A percentile compares a stretch with the other conserved stretches of the same genome.
Conservation (phyloP, 2,888 invertebrate genomes). For the Callosobruchus maculatus region DNA sequence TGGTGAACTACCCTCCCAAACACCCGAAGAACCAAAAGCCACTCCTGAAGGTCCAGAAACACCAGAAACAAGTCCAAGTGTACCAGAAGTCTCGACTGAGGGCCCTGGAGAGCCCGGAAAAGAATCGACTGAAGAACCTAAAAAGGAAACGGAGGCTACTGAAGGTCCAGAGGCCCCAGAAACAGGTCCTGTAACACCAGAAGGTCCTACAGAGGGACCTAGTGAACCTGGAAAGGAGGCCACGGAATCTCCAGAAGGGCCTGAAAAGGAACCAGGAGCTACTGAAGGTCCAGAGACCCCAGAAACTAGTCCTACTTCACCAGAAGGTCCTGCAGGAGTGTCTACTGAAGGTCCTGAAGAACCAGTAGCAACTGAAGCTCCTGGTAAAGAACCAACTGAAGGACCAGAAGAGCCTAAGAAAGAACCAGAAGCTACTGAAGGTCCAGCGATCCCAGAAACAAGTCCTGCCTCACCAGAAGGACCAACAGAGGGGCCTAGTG, state of each 20-base stretch:
- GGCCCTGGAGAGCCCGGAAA: slow-evolving; percentile 1
- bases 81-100: slow-evolving; percentile 6
- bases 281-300: neutral
- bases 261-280: neutral
- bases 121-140: no score
- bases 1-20: slow-evolving; percentile 5
- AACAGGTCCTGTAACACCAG: neutral
- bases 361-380: no score
- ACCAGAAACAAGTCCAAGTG: slow-evolving; percentile 7
- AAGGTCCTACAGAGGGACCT: neutral
- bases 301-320: neutral
- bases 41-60: slow-evolving; percentile 1
- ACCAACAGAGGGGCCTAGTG: neutral
- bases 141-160: no score
- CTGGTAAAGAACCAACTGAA: no score
- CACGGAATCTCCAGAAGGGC: neutral
- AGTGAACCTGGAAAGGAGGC: no score
- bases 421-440: neutral
- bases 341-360: no score
- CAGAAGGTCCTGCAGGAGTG: neutral
- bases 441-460: neutral
- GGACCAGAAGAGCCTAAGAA: slow-evolving; percentile 1
- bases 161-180: neutral
- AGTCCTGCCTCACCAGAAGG: neutral
- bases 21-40: neutral